Evolutionary conservation across 1,140 invertebrate genomes (phyloP).

Genomic region (Homalodisca vitripennis): DNA sequence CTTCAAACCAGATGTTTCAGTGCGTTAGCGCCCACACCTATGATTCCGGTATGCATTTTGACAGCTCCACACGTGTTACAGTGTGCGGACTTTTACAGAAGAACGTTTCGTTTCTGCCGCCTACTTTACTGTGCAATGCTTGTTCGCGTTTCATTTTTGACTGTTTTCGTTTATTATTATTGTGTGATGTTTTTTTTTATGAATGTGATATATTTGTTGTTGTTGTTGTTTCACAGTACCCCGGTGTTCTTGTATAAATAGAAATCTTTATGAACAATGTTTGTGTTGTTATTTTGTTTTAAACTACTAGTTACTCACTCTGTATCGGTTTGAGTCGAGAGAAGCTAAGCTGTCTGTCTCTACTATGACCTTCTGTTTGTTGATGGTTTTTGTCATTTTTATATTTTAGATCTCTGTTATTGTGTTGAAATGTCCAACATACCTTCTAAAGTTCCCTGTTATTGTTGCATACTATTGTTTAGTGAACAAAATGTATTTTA

Average conservation of each 20-base stretch:
- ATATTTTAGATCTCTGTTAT: too few species aligned
- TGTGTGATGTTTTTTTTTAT: conserved; percentile 19
- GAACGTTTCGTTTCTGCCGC: background rate
- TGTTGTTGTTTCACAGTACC: conserved; percentile 16
- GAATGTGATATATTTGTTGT: conserved; percentile 25
- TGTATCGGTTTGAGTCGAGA: background rate
- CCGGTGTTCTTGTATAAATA: conserved; percentile 22
- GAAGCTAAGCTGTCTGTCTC: conserved; percentile 16
- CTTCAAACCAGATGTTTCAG: background rate
- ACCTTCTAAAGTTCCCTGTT: too few species aligned
- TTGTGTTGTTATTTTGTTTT: conserved; percentile 25
- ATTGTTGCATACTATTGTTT: too few species aligned
- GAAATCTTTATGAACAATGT: conserved; percentile 15
- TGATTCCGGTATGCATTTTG: conserved; percentile 16
- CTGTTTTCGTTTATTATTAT: background rate
- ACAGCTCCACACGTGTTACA: background rate
- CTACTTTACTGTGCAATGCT: conserved; percentile 2
- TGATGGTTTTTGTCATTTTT: too few species aligned
- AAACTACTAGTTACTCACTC: conserved; percentile 14
- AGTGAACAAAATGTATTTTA: too few species aligned
- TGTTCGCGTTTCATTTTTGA: conserved; percentile 6
- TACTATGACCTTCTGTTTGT: too few species aligned
- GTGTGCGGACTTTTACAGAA: background rate
- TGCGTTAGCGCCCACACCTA: background rate
- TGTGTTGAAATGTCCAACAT: too few species aligned